These are phyloP conservation scores for Virgularia gustaviana DNA, from an alignment of 92 coral and sea anemone genomes.

Conservation along the genomic window DNA sequence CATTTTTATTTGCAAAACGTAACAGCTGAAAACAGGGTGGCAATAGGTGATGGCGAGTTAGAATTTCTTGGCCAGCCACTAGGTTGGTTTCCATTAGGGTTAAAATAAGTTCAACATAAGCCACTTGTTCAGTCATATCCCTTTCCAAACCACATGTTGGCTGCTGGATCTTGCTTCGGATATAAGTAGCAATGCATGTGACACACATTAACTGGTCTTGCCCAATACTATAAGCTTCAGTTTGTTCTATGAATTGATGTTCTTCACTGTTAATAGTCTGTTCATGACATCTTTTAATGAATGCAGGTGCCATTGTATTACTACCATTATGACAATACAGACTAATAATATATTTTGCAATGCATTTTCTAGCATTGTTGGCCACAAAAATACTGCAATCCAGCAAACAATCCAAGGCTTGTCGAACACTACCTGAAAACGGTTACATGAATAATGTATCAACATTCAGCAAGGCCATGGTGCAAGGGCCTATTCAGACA, in stretches of 20 bases:
- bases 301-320: too few relatives aligned
- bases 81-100: slow-evolving; percentile 47
- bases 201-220: slow-evolving; percentile 4
- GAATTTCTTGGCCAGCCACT: slow-evolving; percentile 56
- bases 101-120: slow-evolving; percentile 58
- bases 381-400: slow-evolving; percentile 92
- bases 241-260: not conserved
- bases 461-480: not conserved
- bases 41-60: slow-evolving; percentile 50
- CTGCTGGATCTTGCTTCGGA: slow-evolving; percentile 8
- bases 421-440: slow-evolving; percentile 50
- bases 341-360: slow-evolving; percentile 63
- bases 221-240: not conserved
- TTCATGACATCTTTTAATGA: too few relatives aligned
- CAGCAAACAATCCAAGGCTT: slow-evolving; percentile 50
- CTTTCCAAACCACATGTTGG: slow-evolving; percentile 11
- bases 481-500: not conserved
- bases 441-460: not conserved
- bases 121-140: slow-evolving; percentile 26
- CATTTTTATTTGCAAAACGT: slow-evolving; percentile 36
- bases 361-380: slow-evolving; percentile 62
- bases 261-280: too few relatives aligned
- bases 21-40: slow-evolving; percentile 44
- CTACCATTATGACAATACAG: too few relatives aligned
- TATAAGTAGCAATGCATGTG: slow-evolving; percentile 1